Conservation (phyloP, 2,113 vertebrate genomes). For the Chamaea fasciata region DNA sequence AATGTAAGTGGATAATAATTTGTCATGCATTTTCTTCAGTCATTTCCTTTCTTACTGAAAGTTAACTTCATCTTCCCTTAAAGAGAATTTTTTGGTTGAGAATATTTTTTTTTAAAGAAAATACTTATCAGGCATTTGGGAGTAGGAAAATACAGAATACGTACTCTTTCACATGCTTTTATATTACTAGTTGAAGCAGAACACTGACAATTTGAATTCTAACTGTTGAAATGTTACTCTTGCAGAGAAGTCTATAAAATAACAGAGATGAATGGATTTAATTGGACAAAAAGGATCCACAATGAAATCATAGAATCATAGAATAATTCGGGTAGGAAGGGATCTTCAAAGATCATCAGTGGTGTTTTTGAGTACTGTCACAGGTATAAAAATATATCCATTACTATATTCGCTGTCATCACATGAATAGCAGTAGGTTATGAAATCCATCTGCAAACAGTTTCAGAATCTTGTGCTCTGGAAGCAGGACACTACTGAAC, state of each 20-base stretch:
- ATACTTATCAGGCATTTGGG: accelerated
- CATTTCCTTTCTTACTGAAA: not conserved
- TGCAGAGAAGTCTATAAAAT: not conserved
- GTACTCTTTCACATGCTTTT: not conserved
- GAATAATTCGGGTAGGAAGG: not conserved
- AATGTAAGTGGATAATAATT: not conserved
- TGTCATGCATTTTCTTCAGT: not conserved
- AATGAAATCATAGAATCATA: not conserved
- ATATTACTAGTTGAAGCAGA: not conserved
- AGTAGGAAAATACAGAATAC: not conserved
- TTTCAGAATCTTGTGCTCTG: not conserved
- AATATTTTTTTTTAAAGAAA: not conserved
- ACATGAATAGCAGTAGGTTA: not conserved
- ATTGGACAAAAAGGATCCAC: not conserved
- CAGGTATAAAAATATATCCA: not conserved
- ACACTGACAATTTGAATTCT: not conserved
- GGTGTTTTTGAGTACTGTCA: not conserved
- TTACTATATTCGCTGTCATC: not conserved
- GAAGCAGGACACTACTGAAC: not conserved
- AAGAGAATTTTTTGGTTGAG: not conserved
- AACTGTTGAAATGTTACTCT: not conserved
- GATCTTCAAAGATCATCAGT: not conserved
- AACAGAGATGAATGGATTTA: not conserved
- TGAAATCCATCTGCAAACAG: not conserved
- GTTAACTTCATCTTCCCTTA: not conserved